These are phyloP conservation scores for Brienomyrus brachyistius DNA, from an alignment of 2,113 vertebrate genomes.

Conservation along the genomic window DNA sequence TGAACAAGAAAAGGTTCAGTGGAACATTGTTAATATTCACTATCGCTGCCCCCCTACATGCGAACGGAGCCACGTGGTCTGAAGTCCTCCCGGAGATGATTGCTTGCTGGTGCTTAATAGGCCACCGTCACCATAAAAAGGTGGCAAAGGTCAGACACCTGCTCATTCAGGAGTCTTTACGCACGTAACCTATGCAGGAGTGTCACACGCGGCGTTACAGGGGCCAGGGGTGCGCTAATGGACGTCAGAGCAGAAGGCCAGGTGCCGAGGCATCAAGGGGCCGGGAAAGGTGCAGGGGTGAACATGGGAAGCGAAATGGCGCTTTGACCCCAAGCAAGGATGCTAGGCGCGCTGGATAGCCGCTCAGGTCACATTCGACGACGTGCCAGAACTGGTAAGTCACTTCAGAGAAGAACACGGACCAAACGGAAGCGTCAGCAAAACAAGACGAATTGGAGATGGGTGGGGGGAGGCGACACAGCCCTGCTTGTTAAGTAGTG, in stretches of 20 bases:
- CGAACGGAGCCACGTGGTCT: neutral
- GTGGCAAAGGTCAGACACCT: neutral
- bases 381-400: constrained; percentile 2
- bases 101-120: neutral
- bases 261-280: neutral
- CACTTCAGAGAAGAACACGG: neutral
- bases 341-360: too few relatives aligned
- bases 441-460: neutral
- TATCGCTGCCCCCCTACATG: neutral
- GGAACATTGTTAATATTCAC: neutral
- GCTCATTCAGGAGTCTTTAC: neutral
- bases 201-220: neutral
- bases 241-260: neutral
- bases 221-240: neutral
- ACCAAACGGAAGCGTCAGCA: neutral
- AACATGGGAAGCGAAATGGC: neutral
- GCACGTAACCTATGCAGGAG: neutral
- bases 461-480: neutral
- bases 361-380: too few relatives aligned
- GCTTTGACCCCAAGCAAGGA: neutral
- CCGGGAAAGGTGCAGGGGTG: neutral
- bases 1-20: neutral
- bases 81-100: neutral
- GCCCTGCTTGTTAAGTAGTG: constrained; percentile 4
- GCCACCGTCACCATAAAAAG: neutral